These are phyloP conservation scores for Stramonita haemastoma DNA, from an alignment of 2,888 invertebrate genomes.

Conservation along the genomic window DNA sequence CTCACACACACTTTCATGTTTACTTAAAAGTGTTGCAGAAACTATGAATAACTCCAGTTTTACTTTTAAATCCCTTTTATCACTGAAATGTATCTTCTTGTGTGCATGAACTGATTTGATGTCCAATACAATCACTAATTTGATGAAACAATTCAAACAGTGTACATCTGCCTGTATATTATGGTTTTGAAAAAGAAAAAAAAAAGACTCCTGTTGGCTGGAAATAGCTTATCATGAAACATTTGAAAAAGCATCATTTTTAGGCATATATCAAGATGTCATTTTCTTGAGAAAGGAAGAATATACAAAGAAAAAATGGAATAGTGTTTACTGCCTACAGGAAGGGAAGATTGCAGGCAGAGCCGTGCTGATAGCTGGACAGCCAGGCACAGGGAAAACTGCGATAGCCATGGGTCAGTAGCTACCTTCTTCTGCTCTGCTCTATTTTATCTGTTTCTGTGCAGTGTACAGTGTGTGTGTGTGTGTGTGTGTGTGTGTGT, in stretches of 20 bases:
- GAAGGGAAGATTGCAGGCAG: constrained; percentile 98
- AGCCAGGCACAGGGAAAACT: constrained; percentile 97
- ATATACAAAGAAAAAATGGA: neutral
- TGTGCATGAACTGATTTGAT: no score
- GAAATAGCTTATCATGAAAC: neutral
- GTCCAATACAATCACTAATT: no score
- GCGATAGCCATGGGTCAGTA: constrained; percentile 94
- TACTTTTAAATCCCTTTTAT: no score
- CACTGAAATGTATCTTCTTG: no score
- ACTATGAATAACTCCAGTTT: no score
- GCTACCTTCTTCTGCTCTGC: neutral
- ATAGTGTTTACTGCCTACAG: constrained; percentile 60
- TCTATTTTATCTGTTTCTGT: neutral
- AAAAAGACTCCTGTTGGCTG: neutral
- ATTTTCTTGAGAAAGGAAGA: neutral
- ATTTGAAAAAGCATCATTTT: no score
- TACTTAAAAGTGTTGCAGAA: no score
- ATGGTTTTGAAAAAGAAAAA: no score
- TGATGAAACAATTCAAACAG: no score
- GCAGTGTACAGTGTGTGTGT: neutral
- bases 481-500: neutral
- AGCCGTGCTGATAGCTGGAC: constrained; percentile 95
- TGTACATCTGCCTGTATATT: no score
- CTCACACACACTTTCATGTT: no score
- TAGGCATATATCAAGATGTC: no score